Evolutionary conservation across 2,113 vertebrate genomes (phyloP).

Genomic region (Rhineura floridana): DNA sequence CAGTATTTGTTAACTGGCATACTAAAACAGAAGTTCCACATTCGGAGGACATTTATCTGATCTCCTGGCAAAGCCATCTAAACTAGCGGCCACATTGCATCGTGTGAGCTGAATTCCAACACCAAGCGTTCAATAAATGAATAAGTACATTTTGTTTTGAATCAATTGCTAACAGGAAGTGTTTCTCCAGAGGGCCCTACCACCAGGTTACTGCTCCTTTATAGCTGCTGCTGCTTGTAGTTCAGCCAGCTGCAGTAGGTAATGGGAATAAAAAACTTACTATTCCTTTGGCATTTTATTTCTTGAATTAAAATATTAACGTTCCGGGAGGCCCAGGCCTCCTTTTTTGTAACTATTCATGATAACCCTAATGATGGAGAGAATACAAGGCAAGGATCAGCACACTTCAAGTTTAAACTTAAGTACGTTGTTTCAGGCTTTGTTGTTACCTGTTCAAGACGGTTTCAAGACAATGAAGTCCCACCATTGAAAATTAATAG

Average conservation of each 20-base stretch:
- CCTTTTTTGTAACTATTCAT: background rate
- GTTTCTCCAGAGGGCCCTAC: background rate
- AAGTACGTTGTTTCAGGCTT: background rate
- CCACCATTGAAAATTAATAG: background rate
- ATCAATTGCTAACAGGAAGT: background rate
- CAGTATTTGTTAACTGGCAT: background rate
- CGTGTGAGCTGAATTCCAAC: background rate
- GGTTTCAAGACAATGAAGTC: background rate
- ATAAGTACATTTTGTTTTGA: background rate
- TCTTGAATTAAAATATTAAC: background rate
- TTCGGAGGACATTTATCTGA: background rate
- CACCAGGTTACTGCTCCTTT: no score
- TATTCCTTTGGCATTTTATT: background rate
- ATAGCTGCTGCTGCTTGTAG: background rate
- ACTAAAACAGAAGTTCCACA: background rate
- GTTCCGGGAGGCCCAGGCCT: fast-evolving
- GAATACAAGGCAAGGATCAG: fast-evolving
- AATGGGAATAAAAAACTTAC: background rate
- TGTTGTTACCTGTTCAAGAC: background rate
- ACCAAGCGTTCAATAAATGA: background rate
- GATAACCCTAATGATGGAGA: background rate
- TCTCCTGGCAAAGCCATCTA: background rate
- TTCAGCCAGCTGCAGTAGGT: no score
- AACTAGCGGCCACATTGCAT: background rate
- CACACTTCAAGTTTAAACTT: background rate